Evolutionary conservation across 2,888 invertebrate genomes (phyloP).

Genomic region (Nephrotoma appendiculata): DNA sequence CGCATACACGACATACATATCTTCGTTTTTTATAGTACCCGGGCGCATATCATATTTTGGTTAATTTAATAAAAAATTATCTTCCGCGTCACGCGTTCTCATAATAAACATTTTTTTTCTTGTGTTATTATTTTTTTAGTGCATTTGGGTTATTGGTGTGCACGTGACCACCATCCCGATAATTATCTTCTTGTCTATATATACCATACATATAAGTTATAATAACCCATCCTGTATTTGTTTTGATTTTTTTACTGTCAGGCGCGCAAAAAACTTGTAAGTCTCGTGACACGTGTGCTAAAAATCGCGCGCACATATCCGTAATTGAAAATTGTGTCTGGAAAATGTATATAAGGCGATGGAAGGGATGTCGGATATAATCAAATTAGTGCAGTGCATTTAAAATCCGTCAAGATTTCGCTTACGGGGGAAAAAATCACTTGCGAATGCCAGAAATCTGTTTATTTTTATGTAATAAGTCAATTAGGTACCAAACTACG

Average conservation of each 20-base stretch:
- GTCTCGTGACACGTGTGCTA: neutral
- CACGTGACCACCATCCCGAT: neutral
- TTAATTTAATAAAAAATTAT: neutral
- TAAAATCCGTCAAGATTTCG: neutral
- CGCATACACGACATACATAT: neutral
- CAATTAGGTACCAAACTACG: neutral
- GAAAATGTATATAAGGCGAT: neutral
- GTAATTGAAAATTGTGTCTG: neutral
- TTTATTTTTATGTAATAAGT: neutral
- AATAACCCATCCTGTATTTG: neutral
- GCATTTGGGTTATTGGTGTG: neutral
- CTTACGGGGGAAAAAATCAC: neutral
- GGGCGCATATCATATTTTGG: neutral
- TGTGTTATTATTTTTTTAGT: neutral
- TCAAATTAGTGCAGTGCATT: neutral
- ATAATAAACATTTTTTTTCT: too few species aligned
- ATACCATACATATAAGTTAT: neutral
- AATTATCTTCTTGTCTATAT: neutral
- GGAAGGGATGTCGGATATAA: neutral
- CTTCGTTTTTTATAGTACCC: neutral
- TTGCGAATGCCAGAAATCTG: neutral
- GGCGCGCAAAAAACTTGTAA: neutral
- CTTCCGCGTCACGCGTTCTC: neutral
- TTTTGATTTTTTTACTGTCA: neutral
- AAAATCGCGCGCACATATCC: neutral